These are phyloP conservation scores for Sebastes alutus DNA, from an alignment of 2,797 vertebrate genomes.

Conservation along the genomic window DNA sequence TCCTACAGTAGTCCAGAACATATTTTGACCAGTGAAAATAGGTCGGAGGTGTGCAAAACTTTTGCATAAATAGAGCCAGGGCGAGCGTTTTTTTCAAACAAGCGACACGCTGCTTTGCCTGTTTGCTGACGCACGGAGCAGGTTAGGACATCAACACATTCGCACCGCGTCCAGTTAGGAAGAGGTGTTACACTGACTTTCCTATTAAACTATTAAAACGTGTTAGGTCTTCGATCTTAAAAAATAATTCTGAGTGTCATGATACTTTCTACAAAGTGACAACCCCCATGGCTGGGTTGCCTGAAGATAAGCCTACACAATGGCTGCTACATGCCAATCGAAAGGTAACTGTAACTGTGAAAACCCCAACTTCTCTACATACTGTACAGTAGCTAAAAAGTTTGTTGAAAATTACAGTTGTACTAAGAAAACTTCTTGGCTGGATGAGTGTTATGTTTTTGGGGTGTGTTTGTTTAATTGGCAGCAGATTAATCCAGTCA, in stretches of 20 bases:
- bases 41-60: too few species aligned
- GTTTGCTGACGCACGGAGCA: too few species aligned
- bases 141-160: too few species aligned
- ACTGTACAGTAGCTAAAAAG: too few species aligned
- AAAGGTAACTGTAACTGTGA: not conserved
- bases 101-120: fast-evolving
- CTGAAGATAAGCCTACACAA: not conserved
- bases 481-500: not conserved
- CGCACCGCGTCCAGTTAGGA: too few species aligned
- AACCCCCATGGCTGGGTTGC: not conserved
- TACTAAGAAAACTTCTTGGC: not conserved
- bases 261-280: not conserved
- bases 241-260: not conserved
- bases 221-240: not conserved
- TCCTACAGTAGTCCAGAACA: too few species aligned
- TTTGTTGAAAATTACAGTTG: not conserved
- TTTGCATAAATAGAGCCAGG: too few species aligned
- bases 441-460: not conserved
- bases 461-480: not conserved
- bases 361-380: not conserved
- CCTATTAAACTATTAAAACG: not conserved
- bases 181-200: not conserved
- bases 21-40: too few species aligned
- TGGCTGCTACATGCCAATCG: not conserved
- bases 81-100: too few species aligned